Conservation (phyloP, 2,113 vertebrate genomes). For the Labeo rohita region DNA sequence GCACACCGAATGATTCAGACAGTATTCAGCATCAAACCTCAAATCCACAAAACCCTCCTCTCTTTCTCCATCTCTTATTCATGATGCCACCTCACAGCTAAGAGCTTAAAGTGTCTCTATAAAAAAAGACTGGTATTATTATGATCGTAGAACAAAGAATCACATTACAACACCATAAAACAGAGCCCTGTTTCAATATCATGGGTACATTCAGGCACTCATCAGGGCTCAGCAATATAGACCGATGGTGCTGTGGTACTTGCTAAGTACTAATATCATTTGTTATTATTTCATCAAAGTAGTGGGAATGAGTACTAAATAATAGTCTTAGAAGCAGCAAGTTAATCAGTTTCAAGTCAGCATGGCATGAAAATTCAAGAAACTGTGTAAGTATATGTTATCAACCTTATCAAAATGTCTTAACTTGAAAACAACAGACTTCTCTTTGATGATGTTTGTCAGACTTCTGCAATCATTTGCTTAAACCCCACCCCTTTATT, state of each 20-base stretch:
- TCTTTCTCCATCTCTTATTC: constrained; percentile 18
- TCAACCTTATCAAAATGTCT: not conserved
- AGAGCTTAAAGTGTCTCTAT: constrained; percentile 15
- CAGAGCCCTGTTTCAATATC: not conserved
- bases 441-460: not conserved
- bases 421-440: not conserved
- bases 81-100: constrained; percentile 8
- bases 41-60: constrained; percentile 32
- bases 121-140: not conserved
- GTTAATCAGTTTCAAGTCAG: not conserved
- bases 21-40: constrained; percentile 15
- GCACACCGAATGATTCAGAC: not conserved
- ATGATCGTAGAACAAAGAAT: not conserved
- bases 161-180: not conserved
- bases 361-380: not conserved
- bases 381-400: not conserved
- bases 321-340: not conserved
- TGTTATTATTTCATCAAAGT: not conserved
- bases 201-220: not conserved
- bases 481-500: not conserved
- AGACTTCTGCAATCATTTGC: not conserved
- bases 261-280: not conserved
- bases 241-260: not conserved
- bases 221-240: not conserved
- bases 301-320: too few relatives aligned